Percentiles rank a stretch among this genome's conserved stretches.
phyloP scores from a whole-genome alignment of 2,888 invertebrate genomes.

The Perdita meconis region DNA sequence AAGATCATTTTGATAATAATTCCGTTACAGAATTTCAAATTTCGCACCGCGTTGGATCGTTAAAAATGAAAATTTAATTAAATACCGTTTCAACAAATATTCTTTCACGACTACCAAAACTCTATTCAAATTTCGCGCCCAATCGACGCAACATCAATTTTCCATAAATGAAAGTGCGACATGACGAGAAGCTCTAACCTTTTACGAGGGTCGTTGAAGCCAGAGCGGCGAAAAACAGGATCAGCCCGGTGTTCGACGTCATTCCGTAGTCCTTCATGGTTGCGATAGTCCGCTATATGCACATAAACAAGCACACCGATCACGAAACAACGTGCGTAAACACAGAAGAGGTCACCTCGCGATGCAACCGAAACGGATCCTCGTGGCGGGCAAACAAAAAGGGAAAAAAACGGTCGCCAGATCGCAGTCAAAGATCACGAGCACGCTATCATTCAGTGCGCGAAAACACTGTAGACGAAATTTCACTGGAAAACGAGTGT shows the following conservation, averaged over 20 bases:
- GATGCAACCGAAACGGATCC: slow-evolving; percentile 18
- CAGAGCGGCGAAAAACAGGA: slow-evolving; percentile 65
- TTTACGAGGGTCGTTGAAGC: slow-evolving; percentile 71
- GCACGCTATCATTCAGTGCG: neutral
- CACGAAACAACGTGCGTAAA: slow-evolving; percentile 41
- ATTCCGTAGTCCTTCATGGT: slow-evolving; percentile 52
- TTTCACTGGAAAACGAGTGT: slow-evolving; percentile 1
- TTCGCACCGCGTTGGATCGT: neutral
- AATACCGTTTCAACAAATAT: too few relatives aligned
- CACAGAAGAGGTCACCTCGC: slow-evolving; percentile 45
- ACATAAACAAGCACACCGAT: slow-evolving; percentile 47
- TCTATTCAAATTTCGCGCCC: neutral
- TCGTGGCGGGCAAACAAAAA: slow-evolving; percentile 12
- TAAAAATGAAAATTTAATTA: too few relatives aligned
- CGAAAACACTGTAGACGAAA: neutral
- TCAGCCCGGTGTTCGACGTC: slow-evolving; percentile 61
- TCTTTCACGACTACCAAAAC: too few relatives aligned
- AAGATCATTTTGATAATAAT: too few relatives aligned
- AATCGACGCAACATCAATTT: too few relatives aligned
- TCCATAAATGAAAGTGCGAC: too few relatives aligned
- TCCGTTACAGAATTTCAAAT: neutral
- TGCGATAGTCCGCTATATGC: slow-evolving; percentile 50
- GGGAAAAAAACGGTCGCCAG: slow-evolving; percentile 2
- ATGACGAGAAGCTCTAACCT: too few relatives aligned
- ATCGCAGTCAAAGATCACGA: slow-evolving; percentile 21